phyloP scores from a whole-genome alignment of 2,797 vertebrate genomes.

The Acanthurus leucopareius region DNA sequence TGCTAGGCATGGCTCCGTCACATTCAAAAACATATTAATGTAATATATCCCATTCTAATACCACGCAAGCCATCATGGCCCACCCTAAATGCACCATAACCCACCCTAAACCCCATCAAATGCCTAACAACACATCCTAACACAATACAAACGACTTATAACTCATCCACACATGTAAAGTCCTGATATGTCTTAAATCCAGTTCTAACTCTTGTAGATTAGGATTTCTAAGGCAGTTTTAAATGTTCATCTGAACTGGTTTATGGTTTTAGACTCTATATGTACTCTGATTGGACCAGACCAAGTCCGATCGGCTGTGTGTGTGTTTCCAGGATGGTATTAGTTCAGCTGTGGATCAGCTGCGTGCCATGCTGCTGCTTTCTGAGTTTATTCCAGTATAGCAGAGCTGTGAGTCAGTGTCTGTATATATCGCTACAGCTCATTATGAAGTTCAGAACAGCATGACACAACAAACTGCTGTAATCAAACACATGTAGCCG shows the following conservation, averaged over 20 bases:
- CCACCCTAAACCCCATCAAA: neutral
- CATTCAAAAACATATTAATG: neutral
- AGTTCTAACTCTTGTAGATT: neutral
- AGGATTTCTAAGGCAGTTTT: neutral
- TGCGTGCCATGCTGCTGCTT: conserved; percentile 20
- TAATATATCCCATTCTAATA: neutral
- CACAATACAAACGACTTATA: too few relatives aligned
- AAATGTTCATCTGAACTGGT: neutral
- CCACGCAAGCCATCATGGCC: neutral
- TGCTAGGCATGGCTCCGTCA: neutral
- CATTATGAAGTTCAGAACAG: conserved; percentile 44
- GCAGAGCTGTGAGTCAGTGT: conserved; percentile 57
- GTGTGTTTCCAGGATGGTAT: conserved; percentile 11
- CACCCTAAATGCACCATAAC: neutral
- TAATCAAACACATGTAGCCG: conserved; percentile 46
- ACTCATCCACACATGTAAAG: neutral
- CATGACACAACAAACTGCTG: conserved; percentile 42
- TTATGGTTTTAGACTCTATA: neutral
- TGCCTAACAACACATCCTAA: too few relatives aligned
- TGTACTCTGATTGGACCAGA: neutral
- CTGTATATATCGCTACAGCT: conserved; percentile 49
- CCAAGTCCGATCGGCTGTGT: neutral
- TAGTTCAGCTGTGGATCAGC: conserved; percentile 36
- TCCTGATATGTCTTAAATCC: neutral
- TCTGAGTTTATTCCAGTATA: conserved; percentile 47